These are phyloP conservation scores for Eilema griseolum DNA, from an alignment of 2,888 invertebrate genomes.

Conservation along the genomic window DNA sequence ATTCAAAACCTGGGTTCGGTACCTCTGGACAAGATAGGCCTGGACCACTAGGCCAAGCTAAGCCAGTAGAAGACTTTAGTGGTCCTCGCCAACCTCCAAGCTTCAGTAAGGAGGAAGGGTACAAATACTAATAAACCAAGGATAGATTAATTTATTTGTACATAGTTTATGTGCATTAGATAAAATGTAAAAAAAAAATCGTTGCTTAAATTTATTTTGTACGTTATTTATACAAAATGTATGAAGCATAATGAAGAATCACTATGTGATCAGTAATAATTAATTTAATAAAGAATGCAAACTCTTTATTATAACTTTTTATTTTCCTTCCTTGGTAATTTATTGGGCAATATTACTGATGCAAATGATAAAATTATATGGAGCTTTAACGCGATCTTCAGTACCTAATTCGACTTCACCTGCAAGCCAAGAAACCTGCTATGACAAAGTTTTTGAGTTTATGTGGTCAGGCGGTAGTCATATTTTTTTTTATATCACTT, in stretches of 20 bases:
- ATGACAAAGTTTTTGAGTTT: no score
- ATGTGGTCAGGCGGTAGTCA: no score
- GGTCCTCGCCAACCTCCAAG: constrained; percentile 80
- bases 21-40: constrained; percentile 38
- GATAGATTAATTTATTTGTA: constrained; percentile 49
- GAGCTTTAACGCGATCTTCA: not conserved
- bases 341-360: not conserved
- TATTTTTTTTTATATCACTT: no score
- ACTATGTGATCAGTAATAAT: constrained; percentile 69
- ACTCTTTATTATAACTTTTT: constrained; percentile 28
- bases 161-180: constrained; percentile 55
- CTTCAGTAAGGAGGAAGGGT: constrained; percentile 79
- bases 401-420: not conserved
- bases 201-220: constrained; percentile 54
- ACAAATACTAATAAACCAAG: constrained; percentile 74
- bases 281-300: constrained; percentile 55
- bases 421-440: not conserved
- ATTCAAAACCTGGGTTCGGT: constrained; percentile 37
- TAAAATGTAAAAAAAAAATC: constrained; percentile 59
- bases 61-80: constrained; percentile 62
- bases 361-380: no score
- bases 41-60: constrained; percentile 11
- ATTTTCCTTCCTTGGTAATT: not conserved
- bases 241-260: constrained; percentile 62
- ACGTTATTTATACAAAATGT: constrained; percentile 56